Evolutionary conservation across 35 echinoderm and acorn worm species (phyloP).

Genomic region (Eucidaris tribuloides): DNA sequence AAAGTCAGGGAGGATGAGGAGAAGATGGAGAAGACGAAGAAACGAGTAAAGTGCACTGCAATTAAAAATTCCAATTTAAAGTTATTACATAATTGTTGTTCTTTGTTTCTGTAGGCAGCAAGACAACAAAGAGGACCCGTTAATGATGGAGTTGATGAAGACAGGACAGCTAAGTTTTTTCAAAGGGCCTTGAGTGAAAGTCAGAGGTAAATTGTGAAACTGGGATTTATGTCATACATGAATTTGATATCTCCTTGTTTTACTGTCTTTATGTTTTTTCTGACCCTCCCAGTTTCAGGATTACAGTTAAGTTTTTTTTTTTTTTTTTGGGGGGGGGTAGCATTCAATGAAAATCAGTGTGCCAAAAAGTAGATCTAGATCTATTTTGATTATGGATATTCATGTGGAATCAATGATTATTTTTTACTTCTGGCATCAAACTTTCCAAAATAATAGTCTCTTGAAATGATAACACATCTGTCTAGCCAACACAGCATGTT

Average conservation of each 20-base stretch:
- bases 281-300: background rate
- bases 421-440: too few species aligned
- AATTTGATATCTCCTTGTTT: background rate
- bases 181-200: slow-evolving; percentile 87
- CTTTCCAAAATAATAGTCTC: too few species aligned
- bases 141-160: background rate
- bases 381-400: too few species aligned
- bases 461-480: too few species aligned
- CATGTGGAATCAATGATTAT: too few species aligned
- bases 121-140: background rate
- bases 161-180: slow-evolving; percentile 63
- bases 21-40: background rate
- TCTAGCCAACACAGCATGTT: too few species aligned
- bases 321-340: background rate
- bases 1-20: background rate
- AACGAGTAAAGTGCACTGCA: background rate
- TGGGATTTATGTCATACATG: background rate
- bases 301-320: too few species aligned
- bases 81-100: background rate
- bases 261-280: background rate
- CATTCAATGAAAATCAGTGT: background rate
- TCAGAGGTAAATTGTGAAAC: slow-evolving; percentile 46
- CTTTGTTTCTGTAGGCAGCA: background rate
- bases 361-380: background rate
- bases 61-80: background rate